Evolutionary conservation across 2,113 vertebrate species (phyloP).

Genomic region (Notechis scutatus): DNA sequence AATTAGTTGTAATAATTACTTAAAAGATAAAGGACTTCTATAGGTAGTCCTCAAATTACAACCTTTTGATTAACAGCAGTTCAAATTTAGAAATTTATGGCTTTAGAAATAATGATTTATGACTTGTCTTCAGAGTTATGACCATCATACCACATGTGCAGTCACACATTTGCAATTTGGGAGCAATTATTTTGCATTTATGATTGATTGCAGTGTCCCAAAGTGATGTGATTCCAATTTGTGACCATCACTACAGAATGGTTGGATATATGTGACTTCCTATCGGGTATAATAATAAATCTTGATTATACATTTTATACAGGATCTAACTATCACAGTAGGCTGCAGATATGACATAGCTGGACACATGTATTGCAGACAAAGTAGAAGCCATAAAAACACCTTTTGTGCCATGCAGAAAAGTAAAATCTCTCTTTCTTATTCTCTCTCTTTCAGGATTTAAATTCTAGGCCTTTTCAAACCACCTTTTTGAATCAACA

Average conservation of each 20-base stretch:
- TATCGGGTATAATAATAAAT: not conserved
- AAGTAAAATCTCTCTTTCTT: not conserved
- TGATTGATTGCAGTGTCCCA: too few species aligned
- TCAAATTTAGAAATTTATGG: too few species aligned
- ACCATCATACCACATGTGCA: not conserved
- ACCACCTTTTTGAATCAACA: not conserved
- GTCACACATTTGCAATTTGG: not conserved
- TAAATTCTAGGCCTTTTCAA: not conserved
- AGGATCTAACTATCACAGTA: not conserved
- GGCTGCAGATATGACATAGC: not conserved
- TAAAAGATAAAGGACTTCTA: not conserved
- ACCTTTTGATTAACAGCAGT: too few species aligned
- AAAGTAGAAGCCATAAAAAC: not conserved
- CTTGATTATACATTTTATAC: not conserved
- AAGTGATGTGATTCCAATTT: not conserved
- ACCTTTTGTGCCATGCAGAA: not conserved
- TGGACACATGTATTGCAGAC: not conserved
- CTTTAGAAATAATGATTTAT: too few species aligned
- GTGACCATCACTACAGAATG: not conserved
- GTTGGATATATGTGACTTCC: not conserved
- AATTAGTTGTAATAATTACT: not conserved
- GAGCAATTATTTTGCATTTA: not conserved
- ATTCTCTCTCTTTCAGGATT: not conserved
- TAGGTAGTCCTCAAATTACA: too few species aligned
- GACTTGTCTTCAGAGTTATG: not conserved